Percentiles rank a stretch among this genome's conserved stretches.
Conservation (phyloP, 2,888 invertebrate genomes). For the Nymphalis c-album region DNA sequence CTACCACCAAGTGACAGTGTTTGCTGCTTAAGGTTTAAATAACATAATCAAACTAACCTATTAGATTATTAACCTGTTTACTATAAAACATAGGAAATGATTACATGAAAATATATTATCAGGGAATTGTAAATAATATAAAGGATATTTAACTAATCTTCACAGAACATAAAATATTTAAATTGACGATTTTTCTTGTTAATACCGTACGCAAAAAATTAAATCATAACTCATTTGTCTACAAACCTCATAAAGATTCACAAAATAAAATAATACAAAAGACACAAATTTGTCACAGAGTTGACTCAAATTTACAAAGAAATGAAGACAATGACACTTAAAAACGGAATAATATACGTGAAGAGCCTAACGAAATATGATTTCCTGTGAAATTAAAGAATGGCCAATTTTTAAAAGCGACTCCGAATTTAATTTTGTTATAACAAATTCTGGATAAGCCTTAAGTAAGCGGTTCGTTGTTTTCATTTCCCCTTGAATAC, state of each 20-base stretch:
- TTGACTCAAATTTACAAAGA: slow-evolving; percentile 2
- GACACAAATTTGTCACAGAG: slow-evolving; percentile 3
- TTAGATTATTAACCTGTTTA: no score
- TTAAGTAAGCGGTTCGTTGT: slow-evolving; percentile 10
- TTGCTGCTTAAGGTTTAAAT: no score
- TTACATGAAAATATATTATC: no score
- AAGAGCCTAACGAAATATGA: slow-evolving; percentile 6
- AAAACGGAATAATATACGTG: not conserved
- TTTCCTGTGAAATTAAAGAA: slow-evolving; percentile 13
- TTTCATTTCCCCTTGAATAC: slow-evolving; percentile 22
- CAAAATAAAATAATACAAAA: not conserved
- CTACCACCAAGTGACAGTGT: no score
- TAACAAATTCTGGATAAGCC: slow-evolving; percentile 25
- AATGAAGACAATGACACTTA: not conserved
- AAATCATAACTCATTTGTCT: slow-evolving; percentile 1
- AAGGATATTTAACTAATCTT: no score
- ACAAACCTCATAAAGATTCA: not conserved
- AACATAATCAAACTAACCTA: no score
- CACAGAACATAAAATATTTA: no score
- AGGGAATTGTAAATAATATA: no score
- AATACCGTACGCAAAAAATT: not conserved
- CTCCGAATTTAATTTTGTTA: slow-evolving; percentile 23
- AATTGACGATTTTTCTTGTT: not conserved
- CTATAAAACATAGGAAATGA: no score
- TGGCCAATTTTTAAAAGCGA: slow-evolving; percentile 27